Evolutionary conservation across 2,888 invertebrate species (phyloP), one percentile per base, ranked within the genome.

Genomic region (Diaprepes abbreviatus): DNA sequence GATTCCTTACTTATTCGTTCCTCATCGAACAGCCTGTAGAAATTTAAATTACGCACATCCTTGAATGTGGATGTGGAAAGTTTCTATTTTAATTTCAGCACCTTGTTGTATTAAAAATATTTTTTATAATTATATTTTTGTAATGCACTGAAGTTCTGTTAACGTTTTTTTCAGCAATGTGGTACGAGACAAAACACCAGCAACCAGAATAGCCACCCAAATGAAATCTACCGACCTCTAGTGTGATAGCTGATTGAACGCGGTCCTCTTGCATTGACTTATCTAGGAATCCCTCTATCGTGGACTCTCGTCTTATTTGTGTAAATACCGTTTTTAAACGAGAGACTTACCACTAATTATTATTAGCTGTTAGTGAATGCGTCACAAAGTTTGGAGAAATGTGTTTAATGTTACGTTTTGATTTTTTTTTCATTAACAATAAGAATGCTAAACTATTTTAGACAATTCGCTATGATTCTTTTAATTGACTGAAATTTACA

Each of bases 201-300:
- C 78, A 93, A 92, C 87, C 93, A 93, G 84, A 93, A 92, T 84
- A 88, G 90, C 78, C 93, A 93, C 85, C 92, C 92, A 78, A 94
- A 93, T 84, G 93, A 93, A 85, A 93, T 93, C 70, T 89, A 88
- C 81, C 86, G 87, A 50, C 86, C 87, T 72, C 78, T 88, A 82
- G 91, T 91, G 89, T 92, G 91, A 92, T 92, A 89, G 89, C 90
- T 89, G 85, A 87, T 90, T 76, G 88, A 89, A 83, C 87, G 89
- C 85, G 90, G 90, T 86, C 89, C 88, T 81, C 87, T 89, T 85
- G 88, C 89, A 85, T 87, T 89, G 82, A 88, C 89, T 80, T 89
- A 89, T 76, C 87, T 89, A 81, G 89, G 88, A 83, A 88, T 84
- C 74, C 85, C 85, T 71, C 73, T 84, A 71, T 81, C 83, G 74